Percentiles rank a stretch among this genome's conserved stretches.
Evolutionary conservation across 1,140 invertebrate genomes (phyloP).

Genomic region (Drosophila insularis): DNA sequence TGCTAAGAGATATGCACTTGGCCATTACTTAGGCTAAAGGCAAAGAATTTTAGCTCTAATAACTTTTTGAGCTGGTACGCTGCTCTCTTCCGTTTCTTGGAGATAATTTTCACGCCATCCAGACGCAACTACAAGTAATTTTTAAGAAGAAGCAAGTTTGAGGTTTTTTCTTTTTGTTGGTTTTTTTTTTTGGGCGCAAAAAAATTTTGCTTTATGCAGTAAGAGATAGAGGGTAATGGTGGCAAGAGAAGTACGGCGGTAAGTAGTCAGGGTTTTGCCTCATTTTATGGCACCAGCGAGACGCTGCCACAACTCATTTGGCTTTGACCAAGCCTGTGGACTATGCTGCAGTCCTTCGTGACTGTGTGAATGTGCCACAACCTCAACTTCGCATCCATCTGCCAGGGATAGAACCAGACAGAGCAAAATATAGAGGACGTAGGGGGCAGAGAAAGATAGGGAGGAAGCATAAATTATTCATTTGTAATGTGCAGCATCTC

Average conservation of each 20-base stretch:
- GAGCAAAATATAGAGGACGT: not conserved
- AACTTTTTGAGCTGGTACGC: slow-evolving; percentile 64
- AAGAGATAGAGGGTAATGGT: not conserved
- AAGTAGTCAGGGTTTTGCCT: slow-evolving; percentile 49
- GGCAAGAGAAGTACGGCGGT: not conserved
- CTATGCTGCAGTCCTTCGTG: slow-evolving; percentile 47
- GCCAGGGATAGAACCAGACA: slow-evolving; percentile 38
- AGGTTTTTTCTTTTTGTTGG: slow-evolving; percentile 48
- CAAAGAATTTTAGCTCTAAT: slow-evolving; percentile 71
- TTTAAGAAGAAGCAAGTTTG: slow-evolving; percentile 8
- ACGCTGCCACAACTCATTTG: slow-evolving; percentile 75
- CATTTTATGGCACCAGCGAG: slow-evolving; percentile 71
- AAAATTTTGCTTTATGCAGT: slow-evolving; percentile 18
- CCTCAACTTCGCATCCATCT: slow-evolving; percentile 60
- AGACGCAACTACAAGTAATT: slow-evolving; percentile 40
- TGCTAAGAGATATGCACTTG: slow-evolving; percentile 76
- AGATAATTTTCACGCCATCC: slow-evolving; percentile 72
- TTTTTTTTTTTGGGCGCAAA: slow-evolving; percentile 33
- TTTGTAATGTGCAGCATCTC: slow-evolving; percentile 72
- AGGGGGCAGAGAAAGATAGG: not conserved
- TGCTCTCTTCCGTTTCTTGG: slow-evolving; percentile 58
- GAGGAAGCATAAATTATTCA: slow-evolving; percentile 75
- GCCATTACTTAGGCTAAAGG: slow-evolving; percentile 73
- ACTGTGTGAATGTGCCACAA: slow-evolving; percentile 44
- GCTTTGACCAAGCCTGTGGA: slow-evolving; percentile 60